Evolutionary conservation across 2,797 vertebrate genomes (phyloP).

Genomic region (Notolepis coatsorum): DNA sequence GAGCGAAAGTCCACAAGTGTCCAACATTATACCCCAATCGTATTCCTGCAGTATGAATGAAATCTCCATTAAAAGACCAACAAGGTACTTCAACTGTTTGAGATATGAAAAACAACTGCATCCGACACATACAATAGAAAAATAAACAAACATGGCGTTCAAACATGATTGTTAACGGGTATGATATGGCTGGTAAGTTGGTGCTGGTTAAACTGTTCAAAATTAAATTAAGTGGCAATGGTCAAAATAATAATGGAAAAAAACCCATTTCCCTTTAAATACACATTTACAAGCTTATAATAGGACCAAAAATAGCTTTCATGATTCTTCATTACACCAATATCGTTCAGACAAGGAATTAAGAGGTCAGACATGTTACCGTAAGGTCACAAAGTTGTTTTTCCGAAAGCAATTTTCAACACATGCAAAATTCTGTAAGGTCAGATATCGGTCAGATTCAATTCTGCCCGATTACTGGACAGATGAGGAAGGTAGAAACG

Average conservation of each 20-base stretch:
- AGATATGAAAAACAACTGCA: not conserved
- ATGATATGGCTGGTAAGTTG: not conserved
- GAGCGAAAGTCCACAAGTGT: not conserved
- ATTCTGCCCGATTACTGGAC: not conserved
- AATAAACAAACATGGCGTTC: too few species aligned
- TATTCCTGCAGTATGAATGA: slow-evolving; percentile 20
- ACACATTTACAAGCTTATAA: not conserved
- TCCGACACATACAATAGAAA: not conserved
- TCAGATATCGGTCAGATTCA: not conserved
- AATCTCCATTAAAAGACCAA: not conserved
- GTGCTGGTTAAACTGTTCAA: too few species aligned
- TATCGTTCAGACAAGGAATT: not conserved
- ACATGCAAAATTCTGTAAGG: not conserved
- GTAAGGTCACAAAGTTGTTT: not conserved
- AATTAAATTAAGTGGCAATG: not conserved
- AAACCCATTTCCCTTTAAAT: not conserved
- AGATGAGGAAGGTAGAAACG: not conserved
- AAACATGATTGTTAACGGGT: too few species aligned
- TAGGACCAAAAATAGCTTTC: not conserved
- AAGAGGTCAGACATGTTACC: not conserved
- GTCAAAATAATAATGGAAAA: not conserved
- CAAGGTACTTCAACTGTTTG: not conserved
- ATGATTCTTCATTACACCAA: not conserved
- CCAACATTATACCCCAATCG: not conserved
- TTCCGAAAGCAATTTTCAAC: not conserved